Conservation (phyloP, 2,113 vertebrate species). For the Scomber colias region DNA sequence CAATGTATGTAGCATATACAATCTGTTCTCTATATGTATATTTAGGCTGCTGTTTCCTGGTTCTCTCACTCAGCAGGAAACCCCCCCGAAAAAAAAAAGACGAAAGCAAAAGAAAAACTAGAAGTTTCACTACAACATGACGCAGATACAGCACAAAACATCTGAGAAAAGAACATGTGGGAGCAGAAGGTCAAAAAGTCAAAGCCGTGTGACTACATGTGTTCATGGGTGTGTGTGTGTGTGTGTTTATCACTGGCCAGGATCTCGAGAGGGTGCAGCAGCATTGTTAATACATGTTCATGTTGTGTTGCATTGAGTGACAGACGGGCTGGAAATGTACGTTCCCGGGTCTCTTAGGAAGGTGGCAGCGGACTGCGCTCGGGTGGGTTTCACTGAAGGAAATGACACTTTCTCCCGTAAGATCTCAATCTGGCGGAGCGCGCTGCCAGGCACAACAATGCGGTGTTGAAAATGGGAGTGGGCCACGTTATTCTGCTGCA, state of each 20-base stretch:
- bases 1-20: no score
- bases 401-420: conserved; percentile 87
- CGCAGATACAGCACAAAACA: not conserved
- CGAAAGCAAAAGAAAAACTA: not conserved
- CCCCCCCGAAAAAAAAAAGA: not conserved
- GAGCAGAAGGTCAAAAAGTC: conserved; percentile 51
- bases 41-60: no score
- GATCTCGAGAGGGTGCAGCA: conserved; percentile 54
- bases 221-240: conserved; percentile 59
- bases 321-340: conserved; percentile 57
- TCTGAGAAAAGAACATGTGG: not conserved
- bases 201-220: conserved; percentile 35
- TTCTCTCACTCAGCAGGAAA: not conserved
- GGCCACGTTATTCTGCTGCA: conserved; percentile 61
- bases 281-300: conserved; percentile 67
- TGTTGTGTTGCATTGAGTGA: conserved; percentile 63
- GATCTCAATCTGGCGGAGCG: conserved; percentile 86
- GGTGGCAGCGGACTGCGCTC: conserved; percentile 38
- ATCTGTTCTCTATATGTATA: no score
- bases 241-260: conserved; percentile 52
- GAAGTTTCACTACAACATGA: not conserved
- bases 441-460: conserved; percentile 87
- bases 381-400: conserved; percentile 74
- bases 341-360: conserved; percentile 41
- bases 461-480: conserved; percentile 86